Base-by-base conservation (phyloP, 2,888 invertebrate species). In the Drosophila setosimentum region DNA sequence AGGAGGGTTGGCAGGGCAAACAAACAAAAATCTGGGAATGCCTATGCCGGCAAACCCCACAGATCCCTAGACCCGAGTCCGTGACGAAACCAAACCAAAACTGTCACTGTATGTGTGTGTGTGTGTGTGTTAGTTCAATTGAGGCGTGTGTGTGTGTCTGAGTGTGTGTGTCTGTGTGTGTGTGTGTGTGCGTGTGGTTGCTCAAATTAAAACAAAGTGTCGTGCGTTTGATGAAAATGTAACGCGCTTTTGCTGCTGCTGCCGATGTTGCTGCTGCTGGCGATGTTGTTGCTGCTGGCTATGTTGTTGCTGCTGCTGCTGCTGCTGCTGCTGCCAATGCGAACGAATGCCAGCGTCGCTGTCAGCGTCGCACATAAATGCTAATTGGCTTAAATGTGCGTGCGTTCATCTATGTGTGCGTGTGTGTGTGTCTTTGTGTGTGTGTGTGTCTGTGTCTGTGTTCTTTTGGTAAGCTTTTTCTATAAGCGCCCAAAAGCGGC, bases 161-260 rank as follows among this genome's bases (percentile, higher is more conserved):
- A 62, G 45, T 33, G 51, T 63, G 72, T 30, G 58, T 37, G 50
- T 50, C 58, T 59, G 66, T 69, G 65, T 66, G 58, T 69, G 37
- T 61, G 66, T 49, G 55, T 82, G 75, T 70, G 77, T 76, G 89
- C 73, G 90, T 80, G 85, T 70, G 85, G 88, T 85, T 82, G 86
- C 84, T 86, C 80, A 87, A 87, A 87, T 87, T 87, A 90, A 87
- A 87, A 87, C 90, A 87, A 90, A 87, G 87, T 87, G 90, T 90
- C 90, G 84, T 87, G 90, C 82, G 84, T 87, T 90, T 87, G 89
- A 87, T 90, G 87, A 90, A 87, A 87, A 89, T 88, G 90, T 90
- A 86, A 87, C 86, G 89, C 87, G 77, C 87, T 84, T 82, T 74
- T 72, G 74, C 63, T 49, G 29, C 49, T 35, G 32, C 37, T 40